These are phyloP conservation scores for Drosophila suboccidentalis DNA, from an alignment of 2,888 invertebrate genomes.

Conservation along the genomic window DNA sequence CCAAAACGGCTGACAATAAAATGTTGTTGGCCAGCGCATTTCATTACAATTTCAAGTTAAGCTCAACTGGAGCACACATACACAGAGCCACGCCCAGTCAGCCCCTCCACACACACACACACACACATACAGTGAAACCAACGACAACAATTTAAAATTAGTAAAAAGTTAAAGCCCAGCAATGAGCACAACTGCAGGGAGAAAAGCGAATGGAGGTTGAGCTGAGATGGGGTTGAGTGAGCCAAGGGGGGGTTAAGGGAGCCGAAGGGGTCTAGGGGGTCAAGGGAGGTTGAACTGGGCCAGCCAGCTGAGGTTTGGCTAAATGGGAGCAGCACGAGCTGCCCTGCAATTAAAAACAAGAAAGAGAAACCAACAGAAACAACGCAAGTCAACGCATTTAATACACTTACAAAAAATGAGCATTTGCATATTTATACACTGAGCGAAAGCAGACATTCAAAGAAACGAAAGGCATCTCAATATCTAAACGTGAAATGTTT, in stretches of 20 bases:
- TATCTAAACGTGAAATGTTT: no score
- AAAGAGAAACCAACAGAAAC: neutral
- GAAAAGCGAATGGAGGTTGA: neutral
- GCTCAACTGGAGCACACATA: constrained; percentile 47
- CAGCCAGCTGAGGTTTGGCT: constrained; percentile 42
- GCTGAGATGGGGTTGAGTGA: neutral
- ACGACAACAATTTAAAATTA: constrained; percentile 71
- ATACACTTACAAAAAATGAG: neutral
- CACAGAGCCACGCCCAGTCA: constrained; percentile 3
- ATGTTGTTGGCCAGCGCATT: constrained; percentile 57
- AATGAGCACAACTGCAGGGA: constrained; percentile 31
- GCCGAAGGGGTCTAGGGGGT: neutral
- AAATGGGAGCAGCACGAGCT: constrained; percentile 63
- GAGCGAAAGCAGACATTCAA: no score
- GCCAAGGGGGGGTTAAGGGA: neutral
- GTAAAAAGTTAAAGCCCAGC: constrained; percentile 68
- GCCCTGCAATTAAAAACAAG: constrained; percentile 62
- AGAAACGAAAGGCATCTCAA: no score
- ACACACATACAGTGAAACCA: constrained; percentile 33
- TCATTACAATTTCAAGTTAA: constrained; percentile 75
- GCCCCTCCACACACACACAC: constrained; percentile 24
- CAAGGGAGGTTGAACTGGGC: constrained; percentile 5
- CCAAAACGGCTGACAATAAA: constrained; percentile 53
- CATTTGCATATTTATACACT: no score
- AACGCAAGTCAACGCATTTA: neutral